Conservation (phyloP, 2,888 invertebrate genomes). For the Barypeithes pellucidus region DNA sequence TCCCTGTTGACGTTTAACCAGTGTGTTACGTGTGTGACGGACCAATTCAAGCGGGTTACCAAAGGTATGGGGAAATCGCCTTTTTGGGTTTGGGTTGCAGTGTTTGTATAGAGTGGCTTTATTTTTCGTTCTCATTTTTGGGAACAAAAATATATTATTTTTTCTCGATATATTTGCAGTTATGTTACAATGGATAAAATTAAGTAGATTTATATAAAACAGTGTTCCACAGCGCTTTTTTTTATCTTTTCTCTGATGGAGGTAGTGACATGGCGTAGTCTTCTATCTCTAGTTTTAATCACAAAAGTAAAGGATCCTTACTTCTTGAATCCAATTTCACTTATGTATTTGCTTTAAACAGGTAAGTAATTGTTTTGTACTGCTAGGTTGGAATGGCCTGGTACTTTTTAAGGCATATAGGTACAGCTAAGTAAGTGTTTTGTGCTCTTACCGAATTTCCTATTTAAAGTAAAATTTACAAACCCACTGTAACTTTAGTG, state of each 20-base stretch:
- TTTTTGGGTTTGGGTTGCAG: background rate
- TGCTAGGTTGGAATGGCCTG: conserved; percentile 36
- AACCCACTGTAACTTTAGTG: no score
- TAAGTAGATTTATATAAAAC: background rate
- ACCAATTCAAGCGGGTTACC: no score
- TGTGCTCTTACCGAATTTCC: no score
- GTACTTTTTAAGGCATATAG: no score
- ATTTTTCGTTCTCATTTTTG: background rate
- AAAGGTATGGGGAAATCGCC: no score
- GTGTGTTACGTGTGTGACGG: no score
- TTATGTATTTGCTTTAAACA: background rate
- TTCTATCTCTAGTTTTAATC: background rate
- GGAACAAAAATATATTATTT: background rate
- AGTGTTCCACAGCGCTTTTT: background rate
- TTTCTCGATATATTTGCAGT: background rate
- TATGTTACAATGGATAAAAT: background rate
- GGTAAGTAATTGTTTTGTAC: conserved; percentile 24
- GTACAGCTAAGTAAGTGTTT: no score
- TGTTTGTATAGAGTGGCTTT: conserved; percentile 1
- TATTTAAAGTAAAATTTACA: no score
- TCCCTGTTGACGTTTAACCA: no score
- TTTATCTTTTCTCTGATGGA: background rate
- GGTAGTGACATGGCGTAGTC: background rate
- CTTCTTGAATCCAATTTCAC: background rate
- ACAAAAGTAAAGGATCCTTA: background rate